Conservation (phyloP, 1,140 invertebrate genomes). For the Nephotettix cincticeps region DNA sequence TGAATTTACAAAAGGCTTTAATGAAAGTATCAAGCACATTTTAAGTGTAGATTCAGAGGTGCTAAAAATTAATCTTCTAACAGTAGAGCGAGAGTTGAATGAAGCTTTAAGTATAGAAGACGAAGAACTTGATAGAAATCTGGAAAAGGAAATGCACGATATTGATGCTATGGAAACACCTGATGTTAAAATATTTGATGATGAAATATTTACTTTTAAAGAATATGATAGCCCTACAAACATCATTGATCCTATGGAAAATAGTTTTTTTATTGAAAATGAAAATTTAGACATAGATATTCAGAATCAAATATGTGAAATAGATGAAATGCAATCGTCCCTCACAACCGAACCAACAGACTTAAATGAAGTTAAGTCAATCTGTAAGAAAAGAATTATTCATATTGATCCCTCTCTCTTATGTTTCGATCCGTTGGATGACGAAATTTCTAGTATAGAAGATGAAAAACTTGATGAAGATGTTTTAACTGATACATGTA, state of each 20-base stretch:
- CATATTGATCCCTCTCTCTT: background rate
- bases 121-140: background rate
- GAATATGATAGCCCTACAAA: background rate
- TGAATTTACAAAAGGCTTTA: no score
- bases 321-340: background rate
- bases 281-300: background rate
- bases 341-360: background rate
- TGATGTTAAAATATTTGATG: background rate
- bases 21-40: background rate
- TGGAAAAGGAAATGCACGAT: background rate
- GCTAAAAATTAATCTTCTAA: slow-evolving; percentile 2
- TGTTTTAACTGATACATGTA: background rate
- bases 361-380: background rate
- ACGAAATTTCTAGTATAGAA: background rate
- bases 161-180: background rate
- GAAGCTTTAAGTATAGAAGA: slow-evolving; percentile 6
- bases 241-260: no score
- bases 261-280: background rate
- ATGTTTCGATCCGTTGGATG: background rate
- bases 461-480: background rate
- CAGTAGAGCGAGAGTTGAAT: slow-evolving; percentile 7
- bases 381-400: background rate
- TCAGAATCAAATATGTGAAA: slow-evolving; percentile 5
- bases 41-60: background rate
- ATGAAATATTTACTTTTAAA: background rate